phyloP scores from a whole-genome alignment of 2,888 invertebrate genomes.

The Drosophila lutescens region DNA sequence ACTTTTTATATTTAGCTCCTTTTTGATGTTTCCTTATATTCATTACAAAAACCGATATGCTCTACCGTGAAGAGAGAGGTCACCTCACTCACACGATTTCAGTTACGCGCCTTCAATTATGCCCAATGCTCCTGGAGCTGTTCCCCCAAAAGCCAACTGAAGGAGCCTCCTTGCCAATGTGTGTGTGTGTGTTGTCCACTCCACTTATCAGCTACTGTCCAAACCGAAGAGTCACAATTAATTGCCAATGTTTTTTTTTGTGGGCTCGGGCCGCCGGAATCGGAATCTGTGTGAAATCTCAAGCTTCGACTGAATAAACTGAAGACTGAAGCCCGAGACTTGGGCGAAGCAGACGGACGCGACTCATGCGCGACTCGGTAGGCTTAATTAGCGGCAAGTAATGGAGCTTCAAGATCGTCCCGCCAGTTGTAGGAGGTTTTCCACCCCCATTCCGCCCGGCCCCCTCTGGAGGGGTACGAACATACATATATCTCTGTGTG shows the following conservation, averaged over 20 bases:
- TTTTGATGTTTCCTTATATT: too few relatives aligned
- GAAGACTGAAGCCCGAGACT: slow-evolving; percentile 32
- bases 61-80: not conserved
- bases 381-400: slow-evolving; percentile 82
- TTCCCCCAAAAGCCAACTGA: slow-evolving; percentile 7
- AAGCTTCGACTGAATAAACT: slow-evolving; percentile 43
- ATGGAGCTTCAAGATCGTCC: slow-evolving; percentile 56
- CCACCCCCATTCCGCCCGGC: slow-evolving; percentile 2
- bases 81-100: slow-evolving; percentile 29
- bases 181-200: slow-evolving; percentile 57
- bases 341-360: slow-evolving; percentile 17
- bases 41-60: slow-evolving; percentile 33
- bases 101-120: slow-evolving; percentile 73
- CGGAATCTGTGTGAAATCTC: slow-evolving; percentile 76
- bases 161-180: slow-evolving; percentile 3
- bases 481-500: slow-evolving; percentile 20
- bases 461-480: not conserved
- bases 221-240: slow-evolving; percentile 70
- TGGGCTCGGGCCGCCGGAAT: slow-evolving; percentile 54
- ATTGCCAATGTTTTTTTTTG: slow-evolving; percentile 75
- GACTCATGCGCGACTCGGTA: slow-evolving; percentile 66
- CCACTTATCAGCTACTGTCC: slow-evolving; percentile 75
- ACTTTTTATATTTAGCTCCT: too few relatives aligned
- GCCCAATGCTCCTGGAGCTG: slow-evolving; percentile 27
- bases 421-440: slow-evolving; percentile 63